Evolutionary conservation across 2,888 invertebrate species (phyloP).

Genomic region (Tigriopus californicus): DNA sequence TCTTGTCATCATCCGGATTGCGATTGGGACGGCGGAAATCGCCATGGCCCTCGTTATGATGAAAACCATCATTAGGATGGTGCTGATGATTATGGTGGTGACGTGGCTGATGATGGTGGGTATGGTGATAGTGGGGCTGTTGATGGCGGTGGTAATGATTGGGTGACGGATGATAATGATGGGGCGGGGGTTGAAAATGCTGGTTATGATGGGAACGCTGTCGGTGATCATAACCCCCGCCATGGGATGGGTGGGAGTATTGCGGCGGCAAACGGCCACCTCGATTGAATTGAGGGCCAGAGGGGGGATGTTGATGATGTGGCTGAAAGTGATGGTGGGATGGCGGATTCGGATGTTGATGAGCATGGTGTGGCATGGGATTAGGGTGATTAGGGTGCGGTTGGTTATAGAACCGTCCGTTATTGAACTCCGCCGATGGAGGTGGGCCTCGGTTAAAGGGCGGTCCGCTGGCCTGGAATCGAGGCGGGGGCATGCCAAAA

Average conservation of each 20-base stretch:
- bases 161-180: background rate
- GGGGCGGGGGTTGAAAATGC: background rate
- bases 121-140: background rate
- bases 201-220: background rate
- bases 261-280: background rate
- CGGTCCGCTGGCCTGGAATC: background rate
- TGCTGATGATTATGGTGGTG: background rate
- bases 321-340: background rate
- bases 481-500: background rate
- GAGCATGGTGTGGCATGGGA: background rate
- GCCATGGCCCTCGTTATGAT: background rate
- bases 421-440: background rate
- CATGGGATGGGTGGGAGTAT: background rate
- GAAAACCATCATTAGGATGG: background rate
- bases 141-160: background rate
- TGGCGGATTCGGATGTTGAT: background rate
- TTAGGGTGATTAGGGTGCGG: background rate
- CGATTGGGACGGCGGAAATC: too few species aligned
- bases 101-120: background rate
- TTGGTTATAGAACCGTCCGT: background rate
- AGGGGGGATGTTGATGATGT: background rate
- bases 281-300: background rate
- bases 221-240: background rate
- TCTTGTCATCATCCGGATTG: background rate
- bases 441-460: background rate